Evolutionary conservation across 2,888 invertebrate species (phyloP).

Genomic region (Drosophila colorata): DNA sequence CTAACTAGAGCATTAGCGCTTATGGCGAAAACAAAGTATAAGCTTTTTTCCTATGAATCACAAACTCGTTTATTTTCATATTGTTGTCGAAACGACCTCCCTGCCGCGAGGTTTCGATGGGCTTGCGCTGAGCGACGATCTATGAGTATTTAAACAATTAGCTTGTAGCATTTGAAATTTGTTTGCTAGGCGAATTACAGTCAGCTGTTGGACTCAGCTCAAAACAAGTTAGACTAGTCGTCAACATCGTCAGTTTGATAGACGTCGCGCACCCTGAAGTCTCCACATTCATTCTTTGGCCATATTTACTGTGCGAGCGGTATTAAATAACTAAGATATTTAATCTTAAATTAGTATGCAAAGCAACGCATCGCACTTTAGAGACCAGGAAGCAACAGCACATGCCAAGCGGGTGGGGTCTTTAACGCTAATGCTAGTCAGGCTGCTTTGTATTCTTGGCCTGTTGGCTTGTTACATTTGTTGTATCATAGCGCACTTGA

Average conservation of each 20-base stretch:
- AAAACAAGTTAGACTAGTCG: slow-evolving; percentile 73
- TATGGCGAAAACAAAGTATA: background rate
- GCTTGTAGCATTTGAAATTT: slow-evolving; percentile 44
- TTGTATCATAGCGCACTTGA: slow-evolving; percentile 56
- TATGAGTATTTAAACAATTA: slow-evolving; percentile 56
- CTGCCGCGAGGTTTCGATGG: slow-evolving; percentile 19
- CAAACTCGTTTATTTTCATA: slow-evolving; percentile 57
- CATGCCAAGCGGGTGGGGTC: slow-evolving; percentile 44
- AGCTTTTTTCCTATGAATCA: slow-evolving; percentile 52
- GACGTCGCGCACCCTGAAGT: slow-evolving; percentile 19
- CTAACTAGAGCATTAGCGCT: slow-evolving; percentile 12
- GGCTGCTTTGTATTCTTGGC: slow-evolving; percentile 56
- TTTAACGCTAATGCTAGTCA: slow-evolving; percentile 13
- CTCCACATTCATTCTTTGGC: slow-evolving; percentile 29
- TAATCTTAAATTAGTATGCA: slow-evolving; percentile 68
- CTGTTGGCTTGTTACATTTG: slow-evolving; percentile 49
- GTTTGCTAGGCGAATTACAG: slow-evolving; percentile 44
- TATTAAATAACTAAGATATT: slow-evolving; percentile 63
- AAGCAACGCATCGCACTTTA: slow-evolving; percentile 45
- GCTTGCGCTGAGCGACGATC: slow-evolving; percentile 24
- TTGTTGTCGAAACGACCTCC: slow-evolving; percentile 20
- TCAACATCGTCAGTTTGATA: slow-evolving; percentile 32
- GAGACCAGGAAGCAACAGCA: slow-evolving; percentile 66
- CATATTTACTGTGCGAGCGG: slow-evolving; percentile 35
- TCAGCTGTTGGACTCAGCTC: slow-evolving; percentile 27